Percentiles rank a stretch among this genome's conserved stretches.
Conservation (phyloP, 2,888 invertebrate species). For the Aquatica leii region DNA sequence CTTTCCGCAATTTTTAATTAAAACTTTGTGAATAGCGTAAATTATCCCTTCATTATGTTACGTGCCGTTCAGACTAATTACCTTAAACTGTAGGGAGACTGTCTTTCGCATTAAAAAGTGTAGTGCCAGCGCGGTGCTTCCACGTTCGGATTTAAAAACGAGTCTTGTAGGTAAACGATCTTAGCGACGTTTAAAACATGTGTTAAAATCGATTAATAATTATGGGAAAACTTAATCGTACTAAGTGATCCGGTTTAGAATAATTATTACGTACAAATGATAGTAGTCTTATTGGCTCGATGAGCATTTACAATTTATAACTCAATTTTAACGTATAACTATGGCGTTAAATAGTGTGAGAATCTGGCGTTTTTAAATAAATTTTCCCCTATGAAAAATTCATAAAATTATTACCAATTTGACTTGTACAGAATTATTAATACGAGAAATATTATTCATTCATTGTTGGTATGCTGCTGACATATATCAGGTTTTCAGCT, state of each 20-base stretch:
- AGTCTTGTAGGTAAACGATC: not conserved
- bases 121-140: not conserved
- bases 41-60: slow-evolving; percentile 4
- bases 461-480: too few species aligned
- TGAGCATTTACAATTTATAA: slow-evolving; percentile 4
- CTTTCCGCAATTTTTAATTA: not conserved
- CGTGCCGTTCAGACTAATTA: not conserved
- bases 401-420: too few species aligned
- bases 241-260: slow-evolving; percentile 5
- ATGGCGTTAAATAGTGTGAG: too few species aligned
- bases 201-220: slow-evolving; percentile 10
- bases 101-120: slow-evolving; percentile 1
- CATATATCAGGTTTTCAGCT: too few species aligned
- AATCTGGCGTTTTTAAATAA: too few species aligned
- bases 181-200: not conserved
- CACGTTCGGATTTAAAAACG: not conserved
- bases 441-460: too few species aligned
- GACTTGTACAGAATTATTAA: too few species aligned
- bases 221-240: not conserved
- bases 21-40: too few species aligned
- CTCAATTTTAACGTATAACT: too few species aligned
- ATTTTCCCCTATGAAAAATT: too few species aligned
- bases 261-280: slow-evolving; percentile 8
- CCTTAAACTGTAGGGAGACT: slow-evolving; percentile 6
- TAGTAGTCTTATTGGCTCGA: not conserved